Percentiles rank a stretch among this genome's conserved stretches.
Evolutionary conservation across 2,888 invertebrate genomes (phyloP).

Genomic region (Actias luna): DNA sequence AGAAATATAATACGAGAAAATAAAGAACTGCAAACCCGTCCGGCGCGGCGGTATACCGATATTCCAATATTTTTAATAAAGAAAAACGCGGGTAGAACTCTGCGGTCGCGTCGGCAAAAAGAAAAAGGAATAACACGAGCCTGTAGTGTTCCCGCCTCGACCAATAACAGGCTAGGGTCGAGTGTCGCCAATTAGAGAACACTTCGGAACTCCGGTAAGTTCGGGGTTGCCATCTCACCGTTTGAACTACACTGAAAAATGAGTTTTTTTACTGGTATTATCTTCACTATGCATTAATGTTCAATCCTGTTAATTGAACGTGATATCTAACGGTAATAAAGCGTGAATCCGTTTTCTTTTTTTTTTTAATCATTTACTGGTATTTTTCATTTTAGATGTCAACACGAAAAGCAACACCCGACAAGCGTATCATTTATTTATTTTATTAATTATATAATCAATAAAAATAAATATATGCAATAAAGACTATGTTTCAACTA

Average conservation of each 20-base stretch:
- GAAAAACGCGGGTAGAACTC: background rate
- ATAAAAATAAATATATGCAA: no score
- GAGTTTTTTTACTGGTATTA: background rate
- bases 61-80: slow-evolving; percentile 6
- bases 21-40: background rate
- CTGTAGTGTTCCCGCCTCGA: slow-evolving; percentile 24
- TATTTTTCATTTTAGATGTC: background rate
- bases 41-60: slow-evolving; percentile 1
- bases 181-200: slow-evolving; percentile 41
- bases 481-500: no score
- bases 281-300: background rate
- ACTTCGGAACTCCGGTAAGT: slow-evolving; percentile 22
- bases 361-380: no score
- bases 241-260: background rate
- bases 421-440: no score
- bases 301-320: no score
- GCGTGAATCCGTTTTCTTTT: no score
- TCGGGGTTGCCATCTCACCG: background rate
- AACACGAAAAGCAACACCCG: background rate
- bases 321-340: no score
- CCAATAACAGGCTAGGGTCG: slow-evolving; percentile 33
- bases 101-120: background rate
- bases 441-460: no score
- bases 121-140: slow-evolving; percentile 12
- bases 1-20: background rate